Evolutionary conservation across 2,113 vertebrate species (phyloP), one percentile per base, ranked within the genome.

Genomic region (Psittacus erithacus): DNA sequence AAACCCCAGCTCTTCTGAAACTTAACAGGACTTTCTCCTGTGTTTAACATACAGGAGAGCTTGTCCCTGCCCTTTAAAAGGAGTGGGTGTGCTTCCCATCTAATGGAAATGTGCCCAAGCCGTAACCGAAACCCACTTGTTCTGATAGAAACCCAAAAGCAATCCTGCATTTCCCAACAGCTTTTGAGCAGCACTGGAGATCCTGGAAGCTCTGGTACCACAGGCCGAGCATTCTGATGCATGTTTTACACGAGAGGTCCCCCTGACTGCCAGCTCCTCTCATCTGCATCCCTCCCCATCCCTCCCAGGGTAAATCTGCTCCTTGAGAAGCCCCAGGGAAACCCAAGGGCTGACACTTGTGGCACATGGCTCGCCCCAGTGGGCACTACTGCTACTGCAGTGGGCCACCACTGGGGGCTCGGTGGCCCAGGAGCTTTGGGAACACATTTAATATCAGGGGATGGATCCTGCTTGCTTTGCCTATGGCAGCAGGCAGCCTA

Each of bases 391-490:
- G 82, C 92, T 50, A 65, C 87, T 92, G 96, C 94, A 94, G 92
- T n/a, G 90, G 71, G 75, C 95, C 23, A 3, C 2, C 46, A 76
- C 85, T 41, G 18, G 0, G 29, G 69, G 94, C 78, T 62, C 7
- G 0, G 20, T 2, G 62, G 89, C 90, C 82, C 92, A 60, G 53
- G 76, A n/a, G 78, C 81, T 55, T 22, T 16, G 65, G 68, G 92
- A 80, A 38, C 70, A 27, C 39, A 4, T 23, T n/a, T 0, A 57
- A 35, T 24, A 5, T 68, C 83, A 44, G 38, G 12, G 83, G 70
- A 86, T 86, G 73, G 79, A 85, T 74, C 92, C 91, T 88, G 77
- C 90, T 62, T 7, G 47, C 86, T 82, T 94, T 82, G 80, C 93
- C 80, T 68, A 35, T 9, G 7, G 90, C 4, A 86, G 82, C 82